phyloP scores from a whole-genome alignment of 2,888 invertebrate genomes.

The Elysia crispata region DNA sequence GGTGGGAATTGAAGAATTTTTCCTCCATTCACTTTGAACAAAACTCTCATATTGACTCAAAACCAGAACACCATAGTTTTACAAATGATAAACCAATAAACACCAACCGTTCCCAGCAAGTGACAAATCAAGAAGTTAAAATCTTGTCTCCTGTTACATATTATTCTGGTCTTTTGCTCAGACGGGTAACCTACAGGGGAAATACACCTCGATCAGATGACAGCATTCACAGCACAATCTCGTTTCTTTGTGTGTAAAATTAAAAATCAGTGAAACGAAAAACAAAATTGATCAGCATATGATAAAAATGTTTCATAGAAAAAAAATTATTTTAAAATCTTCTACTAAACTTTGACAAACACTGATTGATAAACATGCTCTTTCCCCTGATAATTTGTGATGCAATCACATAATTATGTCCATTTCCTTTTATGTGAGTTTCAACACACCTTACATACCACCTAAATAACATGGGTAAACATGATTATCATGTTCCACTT shows the following conservation, averaged over 20 bases:
- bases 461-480: no score
- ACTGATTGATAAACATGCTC: no score
- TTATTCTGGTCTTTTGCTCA: no score
- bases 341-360: background rate
- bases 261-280: no score
- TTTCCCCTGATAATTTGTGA: no score
- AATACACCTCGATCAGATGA: slow-evolving; percentile 33
- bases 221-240: no score
- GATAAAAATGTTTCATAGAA: background rate
- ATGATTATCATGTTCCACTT: no score
- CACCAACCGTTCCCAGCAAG: slow-evolving; percentile 35
- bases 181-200: slow-evolving; percentile 26
- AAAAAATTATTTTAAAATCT: background rate
- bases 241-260: no score
- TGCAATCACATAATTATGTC: no score
- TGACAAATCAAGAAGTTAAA: slow-evolving; percentile 11
- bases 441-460: no score
- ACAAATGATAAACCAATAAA: slow-evolving; percentile 24
- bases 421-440: no score
- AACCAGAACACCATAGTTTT: slow-evolving; percentile 36
- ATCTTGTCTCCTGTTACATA: background rate
- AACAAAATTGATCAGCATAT: no score
- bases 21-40: background rate
- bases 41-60: slow-evolving; percentile 16
- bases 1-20: background rate